Evolutionary conservation across 2,888 invertebrate genomes (phyloP).

Genomic region (Syrphus vitripennis): DNA sequence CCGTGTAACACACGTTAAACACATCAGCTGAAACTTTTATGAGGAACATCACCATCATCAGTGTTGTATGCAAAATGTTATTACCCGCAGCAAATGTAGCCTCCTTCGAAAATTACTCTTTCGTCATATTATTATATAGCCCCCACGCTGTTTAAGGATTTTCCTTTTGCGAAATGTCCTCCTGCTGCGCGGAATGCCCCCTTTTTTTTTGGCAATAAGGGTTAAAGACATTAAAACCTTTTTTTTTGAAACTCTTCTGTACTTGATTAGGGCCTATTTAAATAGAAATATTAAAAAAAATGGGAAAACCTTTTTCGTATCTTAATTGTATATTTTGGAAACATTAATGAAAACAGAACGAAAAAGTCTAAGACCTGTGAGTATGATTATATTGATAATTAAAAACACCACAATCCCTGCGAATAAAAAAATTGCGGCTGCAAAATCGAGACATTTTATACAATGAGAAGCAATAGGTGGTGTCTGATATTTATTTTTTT

Average conservation of each 20-base stretch:
- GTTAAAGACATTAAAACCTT: constrained; percentile 3
- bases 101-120: not conserved
- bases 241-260: not conserved
- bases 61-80: constrained; percentile 23
- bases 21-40: constrained; percentile 52
- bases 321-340: no score
- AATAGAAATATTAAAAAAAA: no score
- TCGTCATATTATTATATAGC: not conserved
- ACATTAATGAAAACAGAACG: no score
- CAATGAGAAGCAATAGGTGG: no score
- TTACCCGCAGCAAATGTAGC: constrained; percentile 4
- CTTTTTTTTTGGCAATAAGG: not conserved
- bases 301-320: not conserved
- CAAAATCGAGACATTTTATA: no score
- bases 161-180: not conserved
- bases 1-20: constrained; percentile 28
- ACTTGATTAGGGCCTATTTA: not conserved
- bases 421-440: no score
- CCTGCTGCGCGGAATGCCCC: no score
- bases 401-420: no score
- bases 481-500: no score
- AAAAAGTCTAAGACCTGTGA: no score
- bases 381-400: no score
- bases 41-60: constrained; percentile 38
- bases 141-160: not conserved